Evolutionary conservation across 1,140 invertebrate species (phyloP).

Genomic region (Whitmania pigra): DNA sequence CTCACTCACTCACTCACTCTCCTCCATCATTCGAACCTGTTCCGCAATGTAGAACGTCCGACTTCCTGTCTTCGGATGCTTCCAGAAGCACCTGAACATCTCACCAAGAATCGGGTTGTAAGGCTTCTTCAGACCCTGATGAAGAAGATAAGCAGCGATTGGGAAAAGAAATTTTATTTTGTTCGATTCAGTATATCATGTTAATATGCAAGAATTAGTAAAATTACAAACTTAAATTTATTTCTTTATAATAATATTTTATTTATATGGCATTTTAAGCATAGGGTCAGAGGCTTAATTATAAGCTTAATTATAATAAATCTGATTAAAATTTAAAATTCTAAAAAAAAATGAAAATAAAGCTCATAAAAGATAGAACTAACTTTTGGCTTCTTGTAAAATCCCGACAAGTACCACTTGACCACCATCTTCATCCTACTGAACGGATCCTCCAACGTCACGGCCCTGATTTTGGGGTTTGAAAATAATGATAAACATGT

Average conservation of each 20-base stretch:
- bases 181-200: too few species aligned
- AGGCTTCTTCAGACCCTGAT: conserved; percentile 71
- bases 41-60: conserved; percentile 84
- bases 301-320: too few species aligned
- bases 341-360: conserved; percentile 16
- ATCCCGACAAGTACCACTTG: conserved; percentile 85
- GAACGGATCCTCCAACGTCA: conserved; percentile 71
- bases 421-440: conserved; percentile 75
- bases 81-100: conserved; percentile 79
- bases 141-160: too few species aligned
- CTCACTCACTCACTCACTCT: conserved; percentile 21
- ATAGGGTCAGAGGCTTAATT: too few species aligned
- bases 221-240: too few species aligned
- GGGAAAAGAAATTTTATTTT: too few species aligned
- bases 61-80: conserved; percentile 61
- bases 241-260: too few species aligned
- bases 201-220: too few species aligned
- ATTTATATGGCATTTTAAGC: too few species aligned
- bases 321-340: too few species aligned
- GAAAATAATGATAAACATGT: too few species aligned
- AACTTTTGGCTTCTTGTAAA: conserved; percentile 70
- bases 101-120: conserved; percentile 88
- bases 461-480: conserved; percentile 52
- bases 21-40: conserved; percentile 50
- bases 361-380: conserved; percentile 9